These are phyloP conservation scores for Colinus virginianus DNA, from an alignment of 2,113 vertebrate genomes.

Conservation along the genomic window DNA sequence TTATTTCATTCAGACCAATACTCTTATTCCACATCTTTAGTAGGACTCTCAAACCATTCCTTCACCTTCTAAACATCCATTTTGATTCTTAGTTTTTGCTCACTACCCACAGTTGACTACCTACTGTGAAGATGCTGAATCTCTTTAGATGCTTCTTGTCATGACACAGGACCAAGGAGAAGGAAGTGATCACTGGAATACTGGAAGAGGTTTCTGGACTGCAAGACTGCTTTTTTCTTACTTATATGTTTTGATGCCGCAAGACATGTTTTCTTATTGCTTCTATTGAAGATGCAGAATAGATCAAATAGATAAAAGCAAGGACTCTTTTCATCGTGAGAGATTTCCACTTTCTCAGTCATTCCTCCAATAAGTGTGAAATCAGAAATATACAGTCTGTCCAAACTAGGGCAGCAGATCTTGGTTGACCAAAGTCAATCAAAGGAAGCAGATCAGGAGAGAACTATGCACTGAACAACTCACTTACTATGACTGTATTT, in stretches of 20 bases:
- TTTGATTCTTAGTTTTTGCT: not conserved
- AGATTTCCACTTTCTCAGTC: not conserved
- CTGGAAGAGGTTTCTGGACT: not conserved
- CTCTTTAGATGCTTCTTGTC: not conserved
- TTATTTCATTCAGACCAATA: not conserved
- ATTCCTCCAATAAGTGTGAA: not conserved
- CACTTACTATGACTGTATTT: not conserved
- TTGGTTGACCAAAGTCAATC: not conserved
- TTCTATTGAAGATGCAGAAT: not conserved
- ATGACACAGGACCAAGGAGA: accelerated
- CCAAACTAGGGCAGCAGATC: not conserved
- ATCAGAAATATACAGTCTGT: not conserved
- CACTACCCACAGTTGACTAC: not conserved
- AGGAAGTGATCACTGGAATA: not conserved
- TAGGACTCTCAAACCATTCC: not conserved
- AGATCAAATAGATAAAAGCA: not conserved
- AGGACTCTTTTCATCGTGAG: not conserved
- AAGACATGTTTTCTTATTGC: not conserved
- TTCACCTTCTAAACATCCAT: not conserved
- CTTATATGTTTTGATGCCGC: too few relatives aligned
- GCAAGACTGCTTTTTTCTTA: not conserved
- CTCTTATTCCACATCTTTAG: not conserved
- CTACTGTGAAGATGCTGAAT: not conserved
- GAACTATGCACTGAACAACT: not conserved
- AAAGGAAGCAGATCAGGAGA: not conserved